Base-by-base conservation (phyloP, 2,888 invertebrate genomes). In the Eurytoma adleriae region DNA sequence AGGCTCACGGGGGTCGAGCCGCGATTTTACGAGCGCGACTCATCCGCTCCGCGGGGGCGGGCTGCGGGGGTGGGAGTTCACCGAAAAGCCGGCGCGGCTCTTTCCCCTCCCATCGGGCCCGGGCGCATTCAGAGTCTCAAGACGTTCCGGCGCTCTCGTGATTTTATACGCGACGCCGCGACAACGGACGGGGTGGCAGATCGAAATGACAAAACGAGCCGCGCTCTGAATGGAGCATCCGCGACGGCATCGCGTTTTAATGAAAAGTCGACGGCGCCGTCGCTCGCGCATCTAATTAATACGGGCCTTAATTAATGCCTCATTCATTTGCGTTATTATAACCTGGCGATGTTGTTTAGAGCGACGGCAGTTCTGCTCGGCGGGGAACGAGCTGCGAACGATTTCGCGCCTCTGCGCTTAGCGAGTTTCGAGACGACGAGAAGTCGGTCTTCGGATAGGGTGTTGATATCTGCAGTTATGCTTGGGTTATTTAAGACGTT, bases 11-110 rank as follows among this genome's bases (percentile, higher is more conserved):
- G 80, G 80, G 86, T 86, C 84, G 84, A 85, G 84, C 83, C 84
- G 83, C 84, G 86, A 87, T 86, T 88, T 86, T 84, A 83, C 85
- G 83, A 84, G 82, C 82, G 86, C 83, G 84, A 84, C 85, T 85
- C 83, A 61, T 40, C 82, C 30, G 24, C 84, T 86, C 85, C 86
- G 86, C 85, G 84, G 67, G 76, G 76, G 64, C 79, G 82, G 71
- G 56, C 62, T 74, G 64, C 79, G 82, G 71, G 56, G 67, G 76
- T 78, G 24, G n/a, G 59, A 57, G 2, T 24, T 24, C 24, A 24
- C 24, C 20, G 20, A 59, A 27, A 24, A 59, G 61, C 13, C 24
- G 52, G 30, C 24, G 40, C 40, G 7, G 40, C 10, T 54, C 48
- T 66, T 59, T 61, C 70, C 24, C 54, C 18, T 52, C 40, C 54